Evolutionary conservation across 2,888 invertebrate genomes (phyloP).

Genomic region (Polydrusus pterygomalis): DNA sequence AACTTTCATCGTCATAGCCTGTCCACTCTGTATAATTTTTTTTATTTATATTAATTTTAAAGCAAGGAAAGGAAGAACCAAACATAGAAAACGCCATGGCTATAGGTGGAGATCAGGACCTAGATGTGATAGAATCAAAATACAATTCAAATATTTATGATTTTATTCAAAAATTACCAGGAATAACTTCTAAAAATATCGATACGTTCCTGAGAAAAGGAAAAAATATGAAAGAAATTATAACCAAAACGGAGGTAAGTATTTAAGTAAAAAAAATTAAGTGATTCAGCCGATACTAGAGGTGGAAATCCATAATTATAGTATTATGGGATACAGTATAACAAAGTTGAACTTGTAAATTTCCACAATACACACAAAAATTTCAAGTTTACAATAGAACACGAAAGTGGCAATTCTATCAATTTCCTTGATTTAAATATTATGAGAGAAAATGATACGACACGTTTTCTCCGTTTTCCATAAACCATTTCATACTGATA

Average conservation of each 20-base stretch:
- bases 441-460: too few species aligned
- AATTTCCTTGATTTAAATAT: too few species aligned
- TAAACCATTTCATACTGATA: too few species aligned
- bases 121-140: conserved; percentile 73
- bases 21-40: background rate
- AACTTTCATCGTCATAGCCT: too few species aligned
- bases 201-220: conserved; percentile 83
- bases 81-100: conserved; percentile 82
- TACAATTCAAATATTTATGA: conserved; percentile 79
- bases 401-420: too few species aligned
- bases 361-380: too few species aligned
- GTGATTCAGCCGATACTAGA: background rate
- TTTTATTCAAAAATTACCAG: conserved; percentile 89
- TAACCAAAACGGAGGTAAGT: conserved; percentile 62
- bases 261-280: background rate
- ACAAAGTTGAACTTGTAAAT: too few species aligned
- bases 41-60: conserved; percentile 62
- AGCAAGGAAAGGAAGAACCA: conserved; percentile 90
- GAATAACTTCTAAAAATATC: conserved; percentile 91
- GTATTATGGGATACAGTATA: too few species aligned
- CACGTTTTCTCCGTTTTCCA: too few species aligned
- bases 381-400: too few species aligned
- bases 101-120: conserved; percentile 79
- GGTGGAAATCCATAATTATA: too few species aligned
- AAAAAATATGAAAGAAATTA: conserved; percentile 71